phyloP scores from a whole-genome alignment of 2,113 vertebrate species.

The Syngnathus floridae region DNA sequence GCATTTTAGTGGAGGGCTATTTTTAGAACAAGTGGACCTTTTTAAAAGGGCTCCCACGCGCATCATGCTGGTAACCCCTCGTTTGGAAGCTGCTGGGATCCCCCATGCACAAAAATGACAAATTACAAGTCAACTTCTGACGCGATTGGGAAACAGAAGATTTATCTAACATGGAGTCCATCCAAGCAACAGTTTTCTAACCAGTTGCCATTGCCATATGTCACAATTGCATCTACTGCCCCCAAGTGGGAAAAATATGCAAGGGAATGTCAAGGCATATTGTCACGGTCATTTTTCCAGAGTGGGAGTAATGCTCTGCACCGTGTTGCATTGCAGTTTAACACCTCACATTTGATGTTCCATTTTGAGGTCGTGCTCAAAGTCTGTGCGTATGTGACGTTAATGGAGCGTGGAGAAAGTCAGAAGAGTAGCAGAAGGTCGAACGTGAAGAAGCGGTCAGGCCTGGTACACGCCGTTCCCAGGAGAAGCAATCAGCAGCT shows the following conservation, averaged over 20 bases:
- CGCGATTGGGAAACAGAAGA: background rate
- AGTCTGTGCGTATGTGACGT: constrained; percentile 30
- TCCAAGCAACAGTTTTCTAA: constrained; percentile 7
- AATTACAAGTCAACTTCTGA: background rate
- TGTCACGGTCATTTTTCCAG: background rate
- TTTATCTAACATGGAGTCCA: background rate
- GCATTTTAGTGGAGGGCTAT: no score
- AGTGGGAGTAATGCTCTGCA: background rate
- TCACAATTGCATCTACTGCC: background rate
- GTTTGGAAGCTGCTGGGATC: background rate
- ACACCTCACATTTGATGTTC: constrained; percentile 25
- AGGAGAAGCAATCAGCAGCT: constrained; percentile 6
- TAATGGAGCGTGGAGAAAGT: constrained; percentile 30
- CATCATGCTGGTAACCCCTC: background rate
- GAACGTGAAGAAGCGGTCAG: background rate
- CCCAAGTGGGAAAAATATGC: background rate
- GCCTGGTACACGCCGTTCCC: constrained; percentile 7
- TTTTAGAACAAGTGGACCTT: no score
- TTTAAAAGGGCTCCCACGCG: no score
- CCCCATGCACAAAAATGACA: background rate
- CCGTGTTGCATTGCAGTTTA: constrained; percentile 9
- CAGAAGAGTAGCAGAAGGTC: constrained; percentile 23
- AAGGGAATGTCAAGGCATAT: background rate
- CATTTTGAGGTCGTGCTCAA: constrained; percentile 21
- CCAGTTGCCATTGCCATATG: constrained; percentile 2